Evolutionary conservation across 2,113 vertebrate species (phyloP).

Genomic region (Brienomyrus brachyistius): DNA sequence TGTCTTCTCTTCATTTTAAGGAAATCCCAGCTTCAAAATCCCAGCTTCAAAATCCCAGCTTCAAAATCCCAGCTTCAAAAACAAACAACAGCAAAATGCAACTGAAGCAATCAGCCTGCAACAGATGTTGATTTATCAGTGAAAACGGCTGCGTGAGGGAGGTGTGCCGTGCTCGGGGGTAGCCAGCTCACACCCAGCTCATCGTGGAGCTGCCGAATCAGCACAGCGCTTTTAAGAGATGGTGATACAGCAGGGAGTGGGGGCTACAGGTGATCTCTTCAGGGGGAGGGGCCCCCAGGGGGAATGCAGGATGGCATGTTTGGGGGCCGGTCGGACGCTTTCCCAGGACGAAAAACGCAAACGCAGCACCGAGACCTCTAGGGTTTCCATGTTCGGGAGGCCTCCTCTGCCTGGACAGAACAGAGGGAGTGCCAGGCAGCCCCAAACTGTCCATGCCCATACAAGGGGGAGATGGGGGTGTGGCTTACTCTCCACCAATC

Average conservation of each 20-base stretch:
- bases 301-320: background rate
- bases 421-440: background rate
- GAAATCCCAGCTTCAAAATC: background rate
- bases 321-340: background rate
- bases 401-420: background rate
- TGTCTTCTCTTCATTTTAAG: background rate
- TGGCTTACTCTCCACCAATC: background rate
- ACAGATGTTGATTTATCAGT: background rate
- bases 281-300: background rate
- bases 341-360: background rate
- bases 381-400: background rate
- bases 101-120: background rate
- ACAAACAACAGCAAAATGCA: background rate
- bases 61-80: background rate
- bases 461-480: background rate
- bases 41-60: too few species aligned
- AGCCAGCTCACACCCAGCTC: background rate
- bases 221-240: background rate
- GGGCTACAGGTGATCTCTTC: background rate
- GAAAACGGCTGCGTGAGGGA: background rate
- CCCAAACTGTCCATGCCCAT: background rate
- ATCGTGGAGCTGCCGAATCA: background rate
- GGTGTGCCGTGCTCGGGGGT: background rate
- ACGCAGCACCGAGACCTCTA: background rate
- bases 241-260: background rate